Evolutionary conservation across 2,113 vertebrate species (phyloP).

Genomic region (Ammospiza nelsoni): DNA sequence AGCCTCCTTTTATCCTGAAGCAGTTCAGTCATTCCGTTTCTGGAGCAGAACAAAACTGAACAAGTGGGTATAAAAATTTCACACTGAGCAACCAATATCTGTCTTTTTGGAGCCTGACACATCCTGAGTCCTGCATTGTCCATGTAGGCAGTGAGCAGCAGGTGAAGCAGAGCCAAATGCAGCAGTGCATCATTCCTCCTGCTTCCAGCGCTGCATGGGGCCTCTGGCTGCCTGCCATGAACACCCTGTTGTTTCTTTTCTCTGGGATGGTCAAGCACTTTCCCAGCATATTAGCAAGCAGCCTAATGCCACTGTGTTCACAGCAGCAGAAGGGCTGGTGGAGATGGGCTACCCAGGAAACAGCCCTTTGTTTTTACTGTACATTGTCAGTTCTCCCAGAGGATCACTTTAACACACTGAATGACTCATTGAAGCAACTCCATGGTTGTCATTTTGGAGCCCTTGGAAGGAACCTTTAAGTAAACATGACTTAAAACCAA

Average conservation of each 20-base stretch:
- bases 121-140: background rate
- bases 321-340: background rate
- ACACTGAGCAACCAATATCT: background rate
- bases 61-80: background rate
- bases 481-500: constrained; percentile 29
- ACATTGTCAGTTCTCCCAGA: background rate
- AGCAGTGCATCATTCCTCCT: background rate
- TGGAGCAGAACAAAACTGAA: background rate
- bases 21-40: background rate
- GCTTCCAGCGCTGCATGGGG: background rate
- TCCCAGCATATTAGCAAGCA: constrained; percentile 66
- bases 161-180: background rate
- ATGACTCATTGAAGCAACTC: background rate
- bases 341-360: constrained; percentile 46
- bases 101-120: background rate
- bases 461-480: background rate
- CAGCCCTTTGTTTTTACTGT: constrained; percentile 47
- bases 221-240: background rate
- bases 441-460: background rate
- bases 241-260: background rate
- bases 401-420: background rate
- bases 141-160: background rate
- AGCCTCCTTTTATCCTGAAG: background rate
- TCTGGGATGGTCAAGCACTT: constrained; percentile 59
- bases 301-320: constrained; percentile 54